Conservation (phyloP, 2,113 vertebrate species). For the Anoura caudifer region DNA sequence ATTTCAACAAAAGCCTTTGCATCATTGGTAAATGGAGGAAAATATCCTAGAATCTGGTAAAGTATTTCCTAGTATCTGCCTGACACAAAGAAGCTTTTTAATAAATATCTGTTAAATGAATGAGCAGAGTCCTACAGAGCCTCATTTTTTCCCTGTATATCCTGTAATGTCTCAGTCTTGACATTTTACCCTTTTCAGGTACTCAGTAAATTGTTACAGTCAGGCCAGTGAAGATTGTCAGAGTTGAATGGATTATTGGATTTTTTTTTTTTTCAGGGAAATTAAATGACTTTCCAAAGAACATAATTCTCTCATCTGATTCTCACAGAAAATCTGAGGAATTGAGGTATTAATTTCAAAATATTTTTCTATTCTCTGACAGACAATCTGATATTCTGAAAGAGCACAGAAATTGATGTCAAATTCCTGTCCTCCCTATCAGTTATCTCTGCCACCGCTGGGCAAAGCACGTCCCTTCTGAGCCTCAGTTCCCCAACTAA, state of each 20-base stretch:
- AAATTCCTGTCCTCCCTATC: not conserved
- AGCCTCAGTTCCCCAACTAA: not conserved
- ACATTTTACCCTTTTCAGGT: not conserved
- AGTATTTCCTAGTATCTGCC: not conserved
- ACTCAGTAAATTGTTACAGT: not conserved
- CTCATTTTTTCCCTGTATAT: not conserved
- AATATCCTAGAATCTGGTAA: not conserved
- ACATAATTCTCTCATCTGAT: not conserved
- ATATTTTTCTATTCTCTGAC: not conserved
- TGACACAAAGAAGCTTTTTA: not conserved
- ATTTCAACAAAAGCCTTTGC: not conserved
- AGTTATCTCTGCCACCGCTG: not conserved
- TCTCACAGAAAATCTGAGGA: not conserved
- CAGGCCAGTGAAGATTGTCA: not conserved
- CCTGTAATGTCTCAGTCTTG: not conserved
- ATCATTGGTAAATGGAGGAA: not conserved
- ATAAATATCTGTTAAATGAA: not conserved
- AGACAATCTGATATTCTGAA: not conserved
- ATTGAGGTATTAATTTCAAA: not conserved
- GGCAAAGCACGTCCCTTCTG: not conserved
- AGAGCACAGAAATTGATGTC: not conserved
- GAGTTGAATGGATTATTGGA: not conserved
- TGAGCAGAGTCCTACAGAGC: not conserved
- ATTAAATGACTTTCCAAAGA: slow-evolving; percentile 20
- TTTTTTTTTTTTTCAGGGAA: not conserved